Base-by-base conservation (phyloP, 2,113 vertebrate genomes). In the Pachyramphus minor region DNA sequence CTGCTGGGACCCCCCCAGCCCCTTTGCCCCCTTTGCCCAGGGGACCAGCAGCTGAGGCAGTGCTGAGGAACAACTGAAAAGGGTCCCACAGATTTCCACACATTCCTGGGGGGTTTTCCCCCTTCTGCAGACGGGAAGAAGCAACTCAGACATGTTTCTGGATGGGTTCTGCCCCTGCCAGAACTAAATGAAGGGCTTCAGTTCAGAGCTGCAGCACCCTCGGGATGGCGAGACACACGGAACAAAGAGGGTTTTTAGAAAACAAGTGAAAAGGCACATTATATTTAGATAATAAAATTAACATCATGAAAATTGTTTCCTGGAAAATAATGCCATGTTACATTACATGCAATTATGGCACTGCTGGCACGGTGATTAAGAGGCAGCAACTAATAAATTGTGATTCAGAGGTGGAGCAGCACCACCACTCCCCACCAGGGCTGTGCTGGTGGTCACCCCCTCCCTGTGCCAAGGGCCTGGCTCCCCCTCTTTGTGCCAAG, bases 251-350 rank as follows among this genome's bases (percentile, higher is more conserved):
- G 60, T 78, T 74, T 93, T 84, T 90, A 94, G 89, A 35, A 56
- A 87, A 93, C 73, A 64, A 91, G 85, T 68, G 84, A 92, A 94
- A 91, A 84, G 89, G n/a, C 85, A 42, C 60, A 88, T 84, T 95
- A 75, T 94, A 68, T 80, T 88, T 84, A 90, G 91, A 84, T 90
- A 93, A 95, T 95, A 88, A 93, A 90, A 93, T 84, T 86, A 88
- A 63, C 79, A 77, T 80, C 62, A 50, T 4, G 37, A 75, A 94
- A 90, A 89, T 53, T 10, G 39, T 85, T 93, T 89, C 92, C 87
- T 96, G 82, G 79, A 82, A 96, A 95, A 92, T 75, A 83, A 85
- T 30, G 60, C 47, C 64, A 45, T 9, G 35, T 56, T 85, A 60
- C 72, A 39, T 56, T 30, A 62, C 11, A 42, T 68, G 9, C 39